Conservation (phyloP, 2,797 vertebrate species). For the Anisognathus igniventris region DNA sequence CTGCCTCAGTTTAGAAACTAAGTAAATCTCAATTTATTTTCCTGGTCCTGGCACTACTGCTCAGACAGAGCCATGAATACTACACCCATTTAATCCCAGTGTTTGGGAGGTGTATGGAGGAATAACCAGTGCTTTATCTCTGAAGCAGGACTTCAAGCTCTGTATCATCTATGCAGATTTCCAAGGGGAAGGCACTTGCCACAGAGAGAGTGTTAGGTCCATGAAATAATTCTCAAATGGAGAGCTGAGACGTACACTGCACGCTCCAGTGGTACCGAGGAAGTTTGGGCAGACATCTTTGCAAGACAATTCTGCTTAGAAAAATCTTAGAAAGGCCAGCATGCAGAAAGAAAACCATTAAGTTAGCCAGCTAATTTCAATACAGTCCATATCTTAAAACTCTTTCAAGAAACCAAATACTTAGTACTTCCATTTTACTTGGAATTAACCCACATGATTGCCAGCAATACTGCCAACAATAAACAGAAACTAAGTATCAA, state of each 20-base stretch:
- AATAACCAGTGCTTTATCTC: neutral
- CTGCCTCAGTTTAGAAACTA: neutral
- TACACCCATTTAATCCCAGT: neutral
- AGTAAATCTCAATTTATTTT: neutral
- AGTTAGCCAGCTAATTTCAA: neutral
- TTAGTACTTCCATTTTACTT: neutral
- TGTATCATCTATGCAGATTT: accelerated
- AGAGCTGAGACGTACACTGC: neutral
- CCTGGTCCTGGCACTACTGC: neutral
- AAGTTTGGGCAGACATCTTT: neutral
- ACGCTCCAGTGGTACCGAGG: neutral
- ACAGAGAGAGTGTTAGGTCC: neutral
- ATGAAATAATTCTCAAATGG: neutral
- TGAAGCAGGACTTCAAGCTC: neutral
- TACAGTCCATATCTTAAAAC: neutral
- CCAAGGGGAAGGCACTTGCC: accelerated
- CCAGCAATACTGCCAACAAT: neutral
- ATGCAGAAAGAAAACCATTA: neutral
- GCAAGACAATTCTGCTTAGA: neutral
- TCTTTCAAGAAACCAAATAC: neutral
- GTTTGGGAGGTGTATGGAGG: neutral
- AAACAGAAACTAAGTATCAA: neutral
- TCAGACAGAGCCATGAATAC: neutral
- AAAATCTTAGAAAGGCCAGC: neutral
- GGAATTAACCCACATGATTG: neutral